A percentile compares a stretch with the other conserved stretches of the same genome.
Evolutionary conservation across 2,888 invertebrate genomes (phyloP).

Genomic region (Brenthis hecate): DNA sequence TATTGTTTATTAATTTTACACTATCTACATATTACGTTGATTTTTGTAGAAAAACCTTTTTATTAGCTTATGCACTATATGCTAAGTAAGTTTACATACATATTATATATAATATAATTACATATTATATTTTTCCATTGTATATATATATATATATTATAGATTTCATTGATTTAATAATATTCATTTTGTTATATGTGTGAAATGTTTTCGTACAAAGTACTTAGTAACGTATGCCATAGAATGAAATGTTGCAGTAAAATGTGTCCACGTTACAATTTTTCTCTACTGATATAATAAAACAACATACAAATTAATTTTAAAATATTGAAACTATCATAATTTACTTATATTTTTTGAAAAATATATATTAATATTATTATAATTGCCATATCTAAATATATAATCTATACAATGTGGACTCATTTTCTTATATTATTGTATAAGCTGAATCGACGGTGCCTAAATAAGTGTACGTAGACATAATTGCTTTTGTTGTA

Average conservation of each 20-base stretch:
- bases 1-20: slow-evolving; percentile 12
- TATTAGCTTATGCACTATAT: no score
- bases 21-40: background rate
- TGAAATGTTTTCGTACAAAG: slow-evolving; percentile 43
- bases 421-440: slow-evolving; percentile 49
- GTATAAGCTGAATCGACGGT: slow-evolving; percentile 75
- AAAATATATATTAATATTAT: background rate
- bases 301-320: no score
- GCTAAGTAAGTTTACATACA: no score
- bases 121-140: no score
- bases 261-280: slow-evolving; percentile 32
- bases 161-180: slow-evolving; percentile 21
- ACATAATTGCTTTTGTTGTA: slow-evolving; percentile 18
- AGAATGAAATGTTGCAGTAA: slow-evolving; percentile 27
- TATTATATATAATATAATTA: background rate
- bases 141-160: slow-evolving; percentile 14
- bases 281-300: no score
- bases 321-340: no score
- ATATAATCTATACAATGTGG: slow-evolving; percentile 36
- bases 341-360: background rate
- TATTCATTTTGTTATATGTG: slow-evolving; percentile 15
- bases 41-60: background rate
- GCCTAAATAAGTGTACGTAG: slow-evolving; percentile 50
- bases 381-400: background rate
- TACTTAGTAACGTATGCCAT: slow-evolving; percentile 44